phyloP scores from a whole-genome alignment of 2,113 vertebrate genomes.

The Ictalurus punctatus region DNA sequence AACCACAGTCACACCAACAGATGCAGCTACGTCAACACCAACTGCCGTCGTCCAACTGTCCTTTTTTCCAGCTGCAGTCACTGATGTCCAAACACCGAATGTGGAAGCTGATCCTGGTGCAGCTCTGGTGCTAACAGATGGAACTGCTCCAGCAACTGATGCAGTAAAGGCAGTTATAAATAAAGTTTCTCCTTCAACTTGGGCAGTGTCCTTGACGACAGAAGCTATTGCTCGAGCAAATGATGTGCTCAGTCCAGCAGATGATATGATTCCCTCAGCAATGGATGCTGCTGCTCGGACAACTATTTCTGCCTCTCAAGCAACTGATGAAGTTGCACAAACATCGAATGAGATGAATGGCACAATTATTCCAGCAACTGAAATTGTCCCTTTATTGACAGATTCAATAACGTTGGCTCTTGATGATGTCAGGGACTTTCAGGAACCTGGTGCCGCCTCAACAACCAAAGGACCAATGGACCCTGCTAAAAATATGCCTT shows the following conservation, averaged over 20 bases:
- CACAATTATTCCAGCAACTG: conserved; percentile 5
- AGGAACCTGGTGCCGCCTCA: background rate
- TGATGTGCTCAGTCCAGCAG: conserved; percentile 29
- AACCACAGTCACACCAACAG: conserved; percentile 34
- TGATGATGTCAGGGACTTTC: background rate
- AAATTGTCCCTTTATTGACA: conserved; percentile 9
- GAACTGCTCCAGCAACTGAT: conserved; percentile 14
- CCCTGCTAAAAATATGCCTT: background rate
- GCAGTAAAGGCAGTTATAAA: conserved; percentile 7
- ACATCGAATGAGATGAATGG: background rate
- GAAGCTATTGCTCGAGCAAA: background rate
- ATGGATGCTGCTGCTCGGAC: conserved; percentile 15
- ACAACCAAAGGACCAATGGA: background rate
- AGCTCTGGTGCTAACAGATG: conserved; percentile 2
- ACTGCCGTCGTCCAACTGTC: conserved; percentile 23
- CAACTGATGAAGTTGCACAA: conserved; percentile 32
- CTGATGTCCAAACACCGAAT: conserved; percentile 15
- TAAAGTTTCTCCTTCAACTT: conserved; percentile 6
- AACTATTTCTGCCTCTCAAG: conserved; percentile 29
- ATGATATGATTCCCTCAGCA: conserved; percentile 19
- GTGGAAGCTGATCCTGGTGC: conserved; percentile 3
- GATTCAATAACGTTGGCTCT: background rate
- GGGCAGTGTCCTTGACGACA: background rate
- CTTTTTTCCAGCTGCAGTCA: conserved; percentile 17
- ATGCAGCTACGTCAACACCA: conserved; percentile 2